Conservation (phyloP, 2,888 invertebrate species). For the Tipula confusa region DNA sequence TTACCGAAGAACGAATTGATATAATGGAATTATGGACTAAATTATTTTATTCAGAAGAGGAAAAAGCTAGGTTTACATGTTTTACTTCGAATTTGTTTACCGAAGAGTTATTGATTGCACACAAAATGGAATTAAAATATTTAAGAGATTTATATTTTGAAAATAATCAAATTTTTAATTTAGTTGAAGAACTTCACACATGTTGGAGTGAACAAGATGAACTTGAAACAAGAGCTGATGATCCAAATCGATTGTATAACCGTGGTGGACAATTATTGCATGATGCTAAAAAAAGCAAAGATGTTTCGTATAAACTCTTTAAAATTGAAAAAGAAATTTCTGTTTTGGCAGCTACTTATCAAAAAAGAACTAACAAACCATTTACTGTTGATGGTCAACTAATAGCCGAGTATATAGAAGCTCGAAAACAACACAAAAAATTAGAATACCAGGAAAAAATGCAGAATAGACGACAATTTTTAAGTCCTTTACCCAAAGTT, state of each 20-base stretch:
- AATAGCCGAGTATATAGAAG: conserved; percentile 58
- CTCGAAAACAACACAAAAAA: too few relatives aligned
- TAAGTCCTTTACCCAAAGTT: too few relatives aligned
- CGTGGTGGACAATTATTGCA: conserved; percentile 79
- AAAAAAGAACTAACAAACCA: conserved; percentile 51
- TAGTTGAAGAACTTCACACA: conserved; percentile 62
- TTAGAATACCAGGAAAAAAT: too few relatives aligned
- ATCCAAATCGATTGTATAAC: conserved; percentile 79
- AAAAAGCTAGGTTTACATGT: conserved; percentile 55
- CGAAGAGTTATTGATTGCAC: conserved; percentile 72
- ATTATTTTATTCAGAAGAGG: conserved; percentile 62
- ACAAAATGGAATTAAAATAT: conserved; percentile 73
- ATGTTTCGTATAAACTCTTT: too few relatives aligned
- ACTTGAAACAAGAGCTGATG: conserved; percentile 67
- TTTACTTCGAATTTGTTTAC: conserved; percentile 65
- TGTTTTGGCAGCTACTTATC: conserved; percentile 55
- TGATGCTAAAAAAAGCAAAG: too few relatives aligned
- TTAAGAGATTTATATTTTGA: conserved; percentile 61
- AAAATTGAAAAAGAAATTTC: conserved; percentile 65
- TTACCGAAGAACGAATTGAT: conserved; percentile 61
- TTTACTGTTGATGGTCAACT: conserved; percentile 63
- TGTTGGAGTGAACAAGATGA: conserved; percentile 75
- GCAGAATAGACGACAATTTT: too few relatives aligned
- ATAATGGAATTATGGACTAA: conserved; percentile 71
- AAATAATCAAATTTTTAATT: conserved; percentile 61